Base-by-base conservation (phyloP, 2,113 vertebrate genomes). In the Oryzias curvinotus region DNA sequence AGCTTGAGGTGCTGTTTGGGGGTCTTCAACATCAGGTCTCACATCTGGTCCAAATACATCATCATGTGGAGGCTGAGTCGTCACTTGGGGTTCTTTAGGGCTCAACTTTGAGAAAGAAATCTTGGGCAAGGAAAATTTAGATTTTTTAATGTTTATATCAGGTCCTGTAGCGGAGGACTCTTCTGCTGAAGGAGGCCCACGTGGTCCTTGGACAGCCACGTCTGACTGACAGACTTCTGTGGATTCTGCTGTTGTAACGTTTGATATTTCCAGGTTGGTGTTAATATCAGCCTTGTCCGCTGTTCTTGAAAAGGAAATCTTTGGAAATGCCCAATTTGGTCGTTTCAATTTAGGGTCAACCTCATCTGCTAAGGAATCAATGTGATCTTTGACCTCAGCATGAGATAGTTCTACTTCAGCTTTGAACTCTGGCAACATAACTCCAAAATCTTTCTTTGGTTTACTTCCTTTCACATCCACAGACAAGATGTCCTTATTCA, bases 101-200 rank as follows among this genome's bases (percentile, higher is more conserved):
- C 75, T 80, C 68, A 80, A 64, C 74, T 87, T 89, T 60, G 82
- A 82, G 58, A 89, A 87, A 54, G 80, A 87, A 75, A 87, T 69
- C 58, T 48, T 84, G 1, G 71, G 84, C 23, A 88, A 51, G 48
- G 88, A 89, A 78, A 91, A 86, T 47, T 46, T 81, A 0, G 48
- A 4, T 68, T 84, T 88, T 64, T 83, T 90, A 2, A 82, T 16
- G 54, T 62, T 75, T 41, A 46, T 21, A 55, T 86, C 82, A 25
- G 65, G 14, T 52, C 81, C 80, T 58, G 12, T 43, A 58, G 58
- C 25, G 26, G 51, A 19, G 17, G 57, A 28, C 19, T 62, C 64
- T 54, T 77, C 66, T 4, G 52, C 1, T 26, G 52, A 30, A 52
- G 57, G n/a, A 15, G 5, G 41, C 26, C 12, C 62, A 4, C 61